Percentiles rank a stretch among this genome's conserved stretches.
phyloP scores from a whole-genome alignment of 2,888 invertebrate species.

The Drosophila putrida region DNA sequence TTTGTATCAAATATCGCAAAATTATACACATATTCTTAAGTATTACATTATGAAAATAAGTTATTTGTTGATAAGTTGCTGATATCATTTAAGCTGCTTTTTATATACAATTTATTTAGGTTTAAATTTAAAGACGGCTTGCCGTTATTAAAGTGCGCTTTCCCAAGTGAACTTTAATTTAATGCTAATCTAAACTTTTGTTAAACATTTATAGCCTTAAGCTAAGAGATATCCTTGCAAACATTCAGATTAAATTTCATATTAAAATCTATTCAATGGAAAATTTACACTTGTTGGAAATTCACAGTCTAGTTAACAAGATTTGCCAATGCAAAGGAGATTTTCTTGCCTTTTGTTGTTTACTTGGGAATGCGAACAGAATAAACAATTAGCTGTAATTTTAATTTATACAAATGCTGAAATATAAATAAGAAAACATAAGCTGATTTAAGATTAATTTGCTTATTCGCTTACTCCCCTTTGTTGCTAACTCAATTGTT shows the following conservation, averaged over 20 bases:
- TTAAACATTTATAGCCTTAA: not conserved
- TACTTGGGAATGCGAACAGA: constrained; percentile 44
- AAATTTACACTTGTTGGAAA: not conserved
- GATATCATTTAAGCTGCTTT: constrained; percentile 48
- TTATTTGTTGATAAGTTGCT: constrained; percentile 53
- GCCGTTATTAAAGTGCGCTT: constrained; percentile 30
- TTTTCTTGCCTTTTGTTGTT: not conserved
- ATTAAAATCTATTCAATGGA: not conserved
- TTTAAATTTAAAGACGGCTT: constrained; percentile 16
- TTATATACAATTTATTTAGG: constrained; percentile 8
- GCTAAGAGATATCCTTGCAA: not conserved
- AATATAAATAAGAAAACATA: constrained; percentile 53
- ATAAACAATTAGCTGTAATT: constrained; percentile 49
- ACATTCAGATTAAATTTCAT: not conserved
- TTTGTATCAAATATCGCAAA: constrained; percentile 67
- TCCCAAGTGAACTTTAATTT: not conserved
- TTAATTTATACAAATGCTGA: constrained; percentile 58
- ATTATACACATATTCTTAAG: constrained; percentile 43
- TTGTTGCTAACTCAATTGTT: constrained; percentile 50
- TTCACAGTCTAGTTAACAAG: not conserved
- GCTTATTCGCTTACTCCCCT: constrained; percentile 54
- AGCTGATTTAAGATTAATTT: constrained; percentile 69
- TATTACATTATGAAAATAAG: constrained; percentile 24
- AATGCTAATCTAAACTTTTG: too few species aligned
- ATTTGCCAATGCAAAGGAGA: not conserved